Base-by-base conservation (phyloP, 2,888 invertebrate species). In the Ormyrus labotus region DNA sequence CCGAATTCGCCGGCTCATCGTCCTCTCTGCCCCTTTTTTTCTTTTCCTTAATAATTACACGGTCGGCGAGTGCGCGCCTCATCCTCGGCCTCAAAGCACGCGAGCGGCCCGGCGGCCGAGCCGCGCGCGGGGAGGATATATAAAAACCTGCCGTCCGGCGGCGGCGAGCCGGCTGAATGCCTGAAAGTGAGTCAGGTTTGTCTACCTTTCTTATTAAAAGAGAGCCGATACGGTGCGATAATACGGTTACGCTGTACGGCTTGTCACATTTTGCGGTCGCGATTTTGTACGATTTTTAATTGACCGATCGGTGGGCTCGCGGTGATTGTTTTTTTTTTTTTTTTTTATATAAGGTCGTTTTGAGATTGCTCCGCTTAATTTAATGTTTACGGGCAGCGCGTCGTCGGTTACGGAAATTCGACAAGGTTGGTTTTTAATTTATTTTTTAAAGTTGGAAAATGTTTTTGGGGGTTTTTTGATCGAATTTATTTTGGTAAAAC, bases 121-220 rank as follows among this genome's bases (percentile, higher is more conserved):
- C 45, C 13, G 45, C 64, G 48, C 64, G 64, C 64, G 48, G 13
- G 60, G 13, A 5, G 9, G 5, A 0, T 1, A 53, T 53, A 53
- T 53, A 19, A 9, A 34, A 1, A 60, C 58, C 7, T 13, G 7
- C 60, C 34, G 60, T 60, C 10, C 19, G 0, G 61, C 53, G 0
- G 9, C 10, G 6, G 7, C 47, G 63, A 6, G 60, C 60, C 60
- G 19, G 48, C 64, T 19, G 19, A 19, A 19, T n/a, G 9, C 55
- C 34, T 60, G 50, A 19, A 19, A 10, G 70, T 70, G 77, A 70
- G 58, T 77, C 77, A 65, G 70, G 60, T 72, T 78, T 78, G 58
- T 72, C 72, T 78, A 60, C 71, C 60, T 65, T 51, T 48, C 67
- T 64, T 67, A 53, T 78, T 78, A 67, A 60, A n/a, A 60, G 19